Conservation (phyloP, 1,140 invertebrate genomes). For the Halictus rubicundus region DNA sequence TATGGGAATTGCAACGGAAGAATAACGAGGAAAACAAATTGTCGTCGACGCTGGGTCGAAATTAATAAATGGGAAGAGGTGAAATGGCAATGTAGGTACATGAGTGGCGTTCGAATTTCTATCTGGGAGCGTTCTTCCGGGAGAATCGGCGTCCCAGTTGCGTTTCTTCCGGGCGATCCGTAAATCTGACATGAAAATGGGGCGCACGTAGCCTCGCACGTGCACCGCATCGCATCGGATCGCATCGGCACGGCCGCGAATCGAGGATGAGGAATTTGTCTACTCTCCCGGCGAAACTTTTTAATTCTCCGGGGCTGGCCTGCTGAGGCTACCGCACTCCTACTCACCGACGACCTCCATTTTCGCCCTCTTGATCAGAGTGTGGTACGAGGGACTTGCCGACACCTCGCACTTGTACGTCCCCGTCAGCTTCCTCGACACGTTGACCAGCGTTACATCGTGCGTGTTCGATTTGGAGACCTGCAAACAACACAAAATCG, state of each 20-base stretch:
- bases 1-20: too few species aligned
- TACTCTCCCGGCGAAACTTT: conserved; percentile 26
- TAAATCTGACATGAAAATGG: conserved; percentile 38
- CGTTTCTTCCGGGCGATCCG: not conserved
- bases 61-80: too few species aligned
- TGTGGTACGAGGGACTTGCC: conserved; percentile 86
- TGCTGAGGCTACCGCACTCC: too few species aligned
- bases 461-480: conserved; percentile 80
- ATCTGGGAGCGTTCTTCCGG: not conserved
- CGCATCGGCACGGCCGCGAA: conserved; percentile 10
- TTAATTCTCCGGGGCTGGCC: conserved; percentile 14
- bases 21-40: too few species aligned
- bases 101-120: not conserved
- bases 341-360: conserved; percentile 88
- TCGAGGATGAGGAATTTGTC: conserved; percentile 31
- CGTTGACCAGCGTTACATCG: conserved; percentile 81
- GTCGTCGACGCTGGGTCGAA: too few species aligned
- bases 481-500: conserved; percentile 68
- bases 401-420: conserved; percentile 89
- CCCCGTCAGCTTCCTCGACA: conserved; percentile 83
- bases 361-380: conserved; percentile 82
- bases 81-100: not conserved
- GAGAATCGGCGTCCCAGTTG: not conserved
- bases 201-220: conserved; percentile 27
- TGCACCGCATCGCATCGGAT: conserved; percentile 19